Base-by-base conservation (phyloP, 1,140 invertebrate genomes). In the Anastatus disparis region DNA sequence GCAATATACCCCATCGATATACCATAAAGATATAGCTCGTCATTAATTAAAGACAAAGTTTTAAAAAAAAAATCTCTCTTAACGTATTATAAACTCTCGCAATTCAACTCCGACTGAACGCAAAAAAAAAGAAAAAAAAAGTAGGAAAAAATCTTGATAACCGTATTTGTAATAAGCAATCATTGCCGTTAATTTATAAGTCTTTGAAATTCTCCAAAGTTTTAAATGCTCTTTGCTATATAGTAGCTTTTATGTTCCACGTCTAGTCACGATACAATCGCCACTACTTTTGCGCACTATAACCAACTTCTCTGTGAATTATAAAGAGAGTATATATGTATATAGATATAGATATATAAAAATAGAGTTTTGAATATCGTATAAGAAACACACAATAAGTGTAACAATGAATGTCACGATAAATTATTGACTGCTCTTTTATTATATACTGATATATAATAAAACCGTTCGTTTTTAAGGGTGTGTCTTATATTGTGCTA, bases 341-440 rank as follows among this genome's bases (percentile, higher is more conserved):
- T 22, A 42, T n/a, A n/a, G n/a, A n/a, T n/a, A n/a, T n/a, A n/a
- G n/a, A n/a, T n/a, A n/a, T n/a, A n/a, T n/a, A n/a, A n/a, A n/a
- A n/a, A n/a, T n/a, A n/a, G n/a, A n/a, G n/a, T n/a, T n/a, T 20
- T 53, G 24, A 67, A 58, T 58, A 58, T 58, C 31, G 65, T 55
- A n/a, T n/a, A n/a, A 53, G 27, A 22, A 52, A 35, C 53, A 50
- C 40, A 52, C 70, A 59, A n/a, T 64, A 71, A 65, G 61, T 64
- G 53, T 59, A 71, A 65, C 61, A 71, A 65, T 58, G 53, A 71
- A 65, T 65, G 70, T 64, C 61, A 31, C 52, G 44, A 59, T 71
- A 71, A 71, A 71, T 65, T 59, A 70, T 70, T 63, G 68, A 52
- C 50, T 63, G 59, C 50, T 48, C 68, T 48, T n/a, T n/a, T n/a